Conservation (phyloP, 2,888 invertebrate species). For the Sarcophaga variegata region DNA sequence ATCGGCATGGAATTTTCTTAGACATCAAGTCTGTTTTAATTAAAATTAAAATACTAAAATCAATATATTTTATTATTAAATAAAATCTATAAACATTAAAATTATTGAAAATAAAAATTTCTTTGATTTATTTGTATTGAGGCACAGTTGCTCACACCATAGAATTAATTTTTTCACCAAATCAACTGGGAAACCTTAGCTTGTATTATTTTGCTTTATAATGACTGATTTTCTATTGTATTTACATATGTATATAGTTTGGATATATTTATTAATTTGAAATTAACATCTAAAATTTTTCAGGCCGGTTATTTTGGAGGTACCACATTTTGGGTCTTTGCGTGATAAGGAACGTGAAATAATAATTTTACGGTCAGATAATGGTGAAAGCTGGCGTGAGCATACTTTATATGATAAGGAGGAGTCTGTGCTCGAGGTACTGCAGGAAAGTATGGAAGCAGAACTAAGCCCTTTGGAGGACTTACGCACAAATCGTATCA, state of each 20-base stretch:
- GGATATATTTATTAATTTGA: neutral
- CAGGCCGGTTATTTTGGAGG: conserved; percentile 95
- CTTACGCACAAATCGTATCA: conserved; percentile 93
- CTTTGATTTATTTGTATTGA: too few species aligned
- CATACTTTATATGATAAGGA: conserved; percentile 93
- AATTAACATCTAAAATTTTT: neutral
- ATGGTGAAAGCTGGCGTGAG: conserved; percentile 99
- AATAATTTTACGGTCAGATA: conserved; percentile 96
- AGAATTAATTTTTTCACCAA: too few species aligned
- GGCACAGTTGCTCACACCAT: too few species aligned
- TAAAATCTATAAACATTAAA: too few species aligned
- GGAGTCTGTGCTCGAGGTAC: conserved; percentile 94
- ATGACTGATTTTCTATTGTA: neutral
- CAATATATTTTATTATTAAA: too few species aligned
- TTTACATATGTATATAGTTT: neutral
- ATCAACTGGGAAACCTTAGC: too few species aligned
- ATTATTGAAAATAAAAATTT: too few species aligned
- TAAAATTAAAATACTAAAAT: too few species aligned
- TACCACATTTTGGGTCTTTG: conserved; percentile 98
- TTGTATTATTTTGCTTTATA: too few species aligned
- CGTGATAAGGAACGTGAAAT: conserved; percentile 98
- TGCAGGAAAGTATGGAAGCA: conserved; percentile 89
- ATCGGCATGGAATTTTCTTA: too few species aligned
- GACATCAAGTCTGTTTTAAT: too few species aligned
- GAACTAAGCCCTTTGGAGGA: conserved; percentile 90